A percentile compares a stretch with the other conserved stretches of the same genome.
Conservation (phyloP, 2,113 vertebrate species). For the Chionomys nivalis region DNA sequence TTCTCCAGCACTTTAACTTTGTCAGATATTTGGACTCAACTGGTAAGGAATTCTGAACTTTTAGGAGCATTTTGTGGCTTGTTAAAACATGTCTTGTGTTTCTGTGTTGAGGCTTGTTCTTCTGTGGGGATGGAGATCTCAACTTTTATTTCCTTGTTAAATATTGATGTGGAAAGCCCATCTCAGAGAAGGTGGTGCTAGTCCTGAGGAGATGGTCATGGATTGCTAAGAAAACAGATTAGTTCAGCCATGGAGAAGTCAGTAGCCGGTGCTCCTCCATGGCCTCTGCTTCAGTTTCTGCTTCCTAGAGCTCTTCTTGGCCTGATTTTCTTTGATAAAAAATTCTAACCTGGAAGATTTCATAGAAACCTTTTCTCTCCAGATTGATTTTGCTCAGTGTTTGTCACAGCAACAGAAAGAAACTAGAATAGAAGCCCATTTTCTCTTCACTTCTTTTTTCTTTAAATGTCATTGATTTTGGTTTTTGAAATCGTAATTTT, state of each 20-base stretch:
- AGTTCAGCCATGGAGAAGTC: not conserved
- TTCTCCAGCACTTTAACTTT: not conserved
- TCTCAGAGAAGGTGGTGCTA: not conserved
- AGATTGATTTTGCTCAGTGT: not conserved
- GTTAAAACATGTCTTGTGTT: not conserved
- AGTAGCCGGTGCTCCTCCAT: not conserved
- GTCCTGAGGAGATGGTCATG: not conserved
- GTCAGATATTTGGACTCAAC: not conserved
- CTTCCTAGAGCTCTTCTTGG: not conserved
- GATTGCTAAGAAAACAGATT: not conserved
- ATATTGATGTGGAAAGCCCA: not conserved
- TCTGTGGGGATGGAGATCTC: not conserved
- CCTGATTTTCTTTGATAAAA: not conserved
- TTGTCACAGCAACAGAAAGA: not conserved
- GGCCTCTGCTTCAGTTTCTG: not conserved
- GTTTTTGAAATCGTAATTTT: not conserved
- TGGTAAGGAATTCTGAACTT: not conserved
- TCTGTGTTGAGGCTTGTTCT: not conserved
- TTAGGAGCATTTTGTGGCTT: not conserved
- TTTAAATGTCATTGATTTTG: not conserved
- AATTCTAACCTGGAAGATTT: not conserved
- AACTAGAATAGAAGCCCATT: not conserved
- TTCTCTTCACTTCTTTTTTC: not conserved
- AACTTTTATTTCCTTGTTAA: not conserved
- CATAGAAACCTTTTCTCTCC: not conserved